Base-by-base conservation (phyloP, 2,797 vertebrate species). In the Parotocinclus haroldoi region DNA sequence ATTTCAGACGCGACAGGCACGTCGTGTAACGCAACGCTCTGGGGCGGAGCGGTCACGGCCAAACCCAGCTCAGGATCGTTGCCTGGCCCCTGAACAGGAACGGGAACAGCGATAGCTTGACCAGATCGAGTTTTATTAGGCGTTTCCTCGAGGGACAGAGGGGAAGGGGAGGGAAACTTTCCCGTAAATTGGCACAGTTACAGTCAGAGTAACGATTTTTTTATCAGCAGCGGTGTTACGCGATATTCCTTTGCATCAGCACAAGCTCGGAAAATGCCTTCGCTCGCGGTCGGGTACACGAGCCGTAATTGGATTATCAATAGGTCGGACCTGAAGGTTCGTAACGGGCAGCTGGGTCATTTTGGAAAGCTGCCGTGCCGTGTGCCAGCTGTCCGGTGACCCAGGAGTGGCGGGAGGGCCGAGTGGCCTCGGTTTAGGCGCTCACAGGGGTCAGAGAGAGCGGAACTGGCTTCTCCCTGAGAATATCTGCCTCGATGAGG, bases 381-480 rank as follows among this genome's bases (percentile, higher is more conserved):
- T 57, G 40, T 63, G 71, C 60, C 56, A 37, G 63, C 49, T 71
- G 61, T 70, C 48, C 51, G 49, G 19, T 52, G 49, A 56, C 45
- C 54, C 58, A 36, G 8, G 66, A 73, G 44, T 60, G 58, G 67
- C 72, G 75, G 79, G 66, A 73, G 76, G 58, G 66, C 69, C 64
- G 12, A 62, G 53, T 19, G 63, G 52, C 51, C 58, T 71, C 42
- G 55, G 73, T 76, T 85, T 84, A 86, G 73, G 63, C 73, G 84
- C 87, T 89, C 83, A 72, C 71, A 72, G 71, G 68, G 76, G 78
- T 86, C 83, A 83, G 79, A 79, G 82, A 85, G 85, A 86, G 81
- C 83, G 81, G 81, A 81, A 86, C 86, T 85, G 85, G 80, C 86
- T 84, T 83, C 82, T 83, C 79, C 69, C 86, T 82, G 75, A 79